Evolutionary conservation across 2,888 invertebrate species (phyloP).

Genomic region (Nemapogon koenigi): DNA sequence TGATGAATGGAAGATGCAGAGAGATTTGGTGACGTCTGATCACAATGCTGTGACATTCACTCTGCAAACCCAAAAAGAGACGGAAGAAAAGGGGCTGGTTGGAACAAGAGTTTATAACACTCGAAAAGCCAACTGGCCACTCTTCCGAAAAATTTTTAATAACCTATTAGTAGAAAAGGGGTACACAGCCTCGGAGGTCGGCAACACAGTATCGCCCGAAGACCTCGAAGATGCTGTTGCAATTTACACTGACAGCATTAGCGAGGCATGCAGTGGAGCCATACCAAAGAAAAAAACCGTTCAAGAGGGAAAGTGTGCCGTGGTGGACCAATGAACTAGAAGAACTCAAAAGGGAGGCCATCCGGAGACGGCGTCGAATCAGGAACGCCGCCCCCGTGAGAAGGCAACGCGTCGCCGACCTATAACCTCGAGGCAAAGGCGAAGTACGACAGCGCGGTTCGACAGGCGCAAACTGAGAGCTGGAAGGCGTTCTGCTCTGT

Average conservation of each 20-base stretch:
- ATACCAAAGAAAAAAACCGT: constrained; percentile 13
- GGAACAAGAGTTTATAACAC: constrained; percentile 1
- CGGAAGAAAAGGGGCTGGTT: not conserved
- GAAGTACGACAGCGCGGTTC: not conserved
- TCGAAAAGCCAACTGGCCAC: constrained; percentile 2
- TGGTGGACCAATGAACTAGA: constrained; percentile 1
- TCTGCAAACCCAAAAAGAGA: not conserved
- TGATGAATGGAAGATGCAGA: no score
- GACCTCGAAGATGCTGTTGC: constrained; percentile 3
- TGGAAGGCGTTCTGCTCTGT: constrained; percentile 2
- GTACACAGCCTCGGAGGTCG: not conserved
- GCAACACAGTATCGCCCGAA: not conserved
- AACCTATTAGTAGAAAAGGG: not conserved
- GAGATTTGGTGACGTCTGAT: not conserved
- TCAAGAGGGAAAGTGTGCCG: not conserved
- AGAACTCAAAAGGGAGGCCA: not conserved
- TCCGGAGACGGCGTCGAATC: not conserved
- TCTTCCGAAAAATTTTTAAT: not conserved
- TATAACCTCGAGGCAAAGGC: not conserved
- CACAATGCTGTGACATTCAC: constrained; percentile 3
- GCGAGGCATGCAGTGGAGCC: constrained; percentile 3
- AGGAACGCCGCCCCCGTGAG: not conserved
- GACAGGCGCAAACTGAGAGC: not conserved
- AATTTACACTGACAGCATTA: constrained; percentile 6
- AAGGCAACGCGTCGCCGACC: not conserved